These are phyloP conservation scores for Microctenopoma stevenorrisi DNA, from an alignment of 2,797 vertebrate species.

Conservation along the genomic window DNA sequence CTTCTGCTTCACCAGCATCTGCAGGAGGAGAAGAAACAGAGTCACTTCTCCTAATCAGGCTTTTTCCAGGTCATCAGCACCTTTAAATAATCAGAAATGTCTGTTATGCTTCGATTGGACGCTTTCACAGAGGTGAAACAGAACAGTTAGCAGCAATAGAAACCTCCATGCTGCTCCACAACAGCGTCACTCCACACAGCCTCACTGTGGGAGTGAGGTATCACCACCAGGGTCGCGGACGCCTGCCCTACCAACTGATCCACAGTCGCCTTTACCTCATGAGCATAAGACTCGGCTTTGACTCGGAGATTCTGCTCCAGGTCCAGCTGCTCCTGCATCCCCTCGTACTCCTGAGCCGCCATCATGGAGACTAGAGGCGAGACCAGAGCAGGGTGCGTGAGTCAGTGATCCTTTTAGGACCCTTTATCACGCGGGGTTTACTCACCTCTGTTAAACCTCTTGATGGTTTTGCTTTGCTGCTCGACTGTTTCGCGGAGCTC, in stretches of 20 bases:
- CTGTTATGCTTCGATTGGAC: neutral
- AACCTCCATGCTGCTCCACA: neutral
- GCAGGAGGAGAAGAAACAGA: constrained; percentile 6
- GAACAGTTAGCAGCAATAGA: no score
- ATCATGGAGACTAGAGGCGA: constrained; percentile 81
- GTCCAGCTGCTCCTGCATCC: constrained; percentile 84
- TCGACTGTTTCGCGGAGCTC: constrained; percentile 77
- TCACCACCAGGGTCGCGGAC: no score
- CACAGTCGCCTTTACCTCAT: constrained; percentile 74
- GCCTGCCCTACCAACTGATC: no score
- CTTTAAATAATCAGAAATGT: no score
- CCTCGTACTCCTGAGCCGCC: constrained; percentile 85
- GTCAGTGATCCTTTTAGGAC: no score
- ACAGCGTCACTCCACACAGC: no score
- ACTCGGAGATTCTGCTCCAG: constrained; percentile 84
- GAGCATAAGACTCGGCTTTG: constrained; percentile 84
- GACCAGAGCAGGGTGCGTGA: neutral
- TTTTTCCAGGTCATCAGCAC: no score
- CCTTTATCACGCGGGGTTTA: neutral
- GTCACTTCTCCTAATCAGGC: no score
- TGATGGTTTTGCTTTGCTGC: constrained; percentile 84
- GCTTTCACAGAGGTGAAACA: neutral
- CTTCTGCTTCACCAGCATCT: constrained; percentile 89
- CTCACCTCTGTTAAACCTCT: constrained; percentile 86
- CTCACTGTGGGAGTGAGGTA: no score